These are phyloP conservation scores for Drosophila nikananu DNA, from an alignment of 1,140 invertebrate species.

Conservation along the genomic window DNA sequence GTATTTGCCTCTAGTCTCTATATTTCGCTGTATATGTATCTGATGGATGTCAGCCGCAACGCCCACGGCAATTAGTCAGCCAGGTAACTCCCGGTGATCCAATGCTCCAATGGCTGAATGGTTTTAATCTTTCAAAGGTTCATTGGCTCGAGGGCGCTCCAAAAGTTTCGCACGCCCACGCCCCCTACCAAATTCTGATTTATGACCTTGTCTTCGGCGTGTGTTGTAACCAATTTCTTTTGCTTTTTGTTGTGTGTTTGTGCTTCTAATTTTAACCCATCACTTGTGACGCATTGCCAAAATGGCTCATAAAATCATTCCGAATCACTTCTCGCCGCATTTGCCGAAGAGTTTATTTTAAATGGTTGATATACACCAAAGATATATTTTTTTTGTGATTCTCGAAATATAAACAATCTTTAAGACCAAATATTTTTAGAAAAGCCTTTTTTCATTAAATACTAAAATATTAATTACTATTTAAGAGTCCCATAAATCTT, in stretches of 20 bases:
- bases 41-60: conserved; percentile 72
- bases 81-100: conserved; percentile 42
- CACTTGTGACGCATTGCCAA: conserved; percentile 16
- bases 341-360: conserved; percentile 4
- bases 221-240: conserved; percentile 68
- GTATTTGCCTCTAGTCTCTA: background rate
- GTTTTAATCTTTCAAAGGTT: conserved; percentile 20
- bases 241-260: conserved; percentile 8
- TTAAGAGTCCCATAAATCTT: background rate
- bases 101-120: conserved; percentile 29
- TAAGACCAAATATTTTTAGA: too few species aligned
- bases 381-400: background rate
- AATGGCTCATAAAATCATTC: conserved; percentile 25
- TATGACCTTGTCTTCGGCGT: conserved; percentile 55
- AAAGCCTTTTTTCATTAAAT: background rate
- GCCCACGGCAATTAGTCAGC: conserved; percentile 67
- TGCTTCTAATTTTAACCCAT: conserved; percentile 42
- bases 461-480: background rate
- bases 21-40: conserved; percentile 6
- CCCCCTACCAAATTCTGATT: conserved; percentile 47
- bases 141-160: conserved; percentile 49
- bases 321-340: conserved; percentile 2
- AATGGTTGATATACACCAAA: background rate
- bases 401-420: background rate
- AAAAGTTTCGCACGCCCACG: conserved; percentile 70